Evolutionary conservation across 2,888 invertebrate genomes (phyloP), one percentile per base, ranked within the genome.

Genomic region (Eilema caniola): DNA sequence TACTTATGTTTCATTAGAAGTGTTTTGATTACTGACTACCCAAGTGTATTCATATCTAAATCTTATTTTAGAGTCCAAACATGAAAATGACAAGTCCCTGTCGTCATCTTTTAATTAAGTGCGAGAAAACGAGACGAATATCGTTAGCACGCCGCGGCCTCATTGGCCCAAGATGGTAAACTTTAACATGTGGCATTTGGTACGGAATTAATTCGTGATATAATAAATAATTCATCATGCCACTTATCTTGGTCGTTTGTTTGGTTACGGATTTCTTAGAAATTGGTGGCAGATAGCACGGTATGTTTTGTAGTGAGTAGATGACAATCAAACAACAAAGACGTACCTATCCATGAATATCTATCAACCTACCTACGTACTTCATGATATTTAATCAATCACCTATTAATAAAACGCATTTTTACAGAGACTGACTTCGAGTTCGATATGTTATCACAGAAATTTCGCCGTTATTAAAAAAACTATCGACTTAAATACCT

Each of bases 141-240:
- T 61, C 28, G 61, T 61, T 33, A n/a, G 12, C 33, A 47, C 62
- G 37, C 4, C 12, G 62, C 24, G 62, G 33, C 62, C 62, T 62
- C 23, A 37, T 24, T 62, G 37, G 37, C 37, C 62, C 33, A 62
- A 62, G 37, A 62, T 37, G 37, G 62, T 62, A 41, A 41, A 53
- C 20, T 62, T 25, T 56, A 25, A 65, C 53, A 65, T 31, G 64
- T 53, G 64, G 28, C 64, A 65, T 65, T n/a, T 56, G 64, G 64
- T n/a, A 28, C 5, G 14, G 53, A 25, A 53, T 53, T 53, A 53
- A 25, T 57, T 24, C 28, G 25, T 53, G 64, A 23, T 31, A 64
- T n/a, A 14, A 64, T 53, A 53, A 14, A 64, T 53, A 53, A 64
- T 53, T 65, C 64, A 65, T 14, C 64, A 53, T 23, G 31, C n/a